These are phyloP conservation scores for Pseudomyrmex flavicornis DNA, from an alignment of 1,140 invertebrate genomes.

Conservation along the genomic window DNA sequence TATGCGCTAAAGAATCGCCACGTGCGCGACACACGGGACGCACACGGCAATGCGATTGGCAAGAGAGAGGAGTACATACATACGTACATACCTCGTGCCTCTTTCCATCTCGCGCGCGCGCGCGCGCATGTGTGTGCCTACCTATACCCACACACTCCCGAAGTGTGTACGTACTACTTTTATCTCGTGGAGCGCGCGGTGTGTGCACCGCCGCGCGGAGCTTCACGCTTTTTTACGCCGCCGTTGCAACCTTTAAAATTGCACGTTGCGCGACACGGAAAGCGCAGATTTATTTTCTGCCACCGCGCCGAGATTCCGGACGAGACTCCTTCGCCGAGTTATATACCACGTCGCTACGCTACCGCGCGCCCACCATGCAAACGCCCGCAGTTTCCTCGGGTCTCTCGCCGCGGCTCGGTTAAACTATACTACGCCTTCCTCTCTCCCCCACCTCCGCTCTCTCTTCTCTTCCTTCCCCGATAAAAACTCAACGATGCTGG, in stretches of 20 bases:
- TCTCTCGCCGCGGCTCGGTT: not conserved
- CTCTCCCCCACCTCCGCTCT: not conserved
- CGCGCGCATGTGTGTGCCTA: no score
- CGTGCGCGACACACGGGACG: conserved; percentile 32
- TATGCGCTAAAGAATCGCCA: conserved; percentile 30
- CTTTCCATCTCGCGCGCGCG: no score
- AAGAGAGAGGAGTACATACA: conserved; percentile 27
- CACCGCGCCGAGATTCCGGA: conserved; percentile 24
- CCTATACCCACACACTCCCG: not conserved
- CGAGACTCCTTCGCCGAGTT: conserved; percentile 33
- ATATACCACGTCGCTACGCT: conserved; percentile 31
- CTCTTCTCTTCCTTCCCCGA: not conserved
- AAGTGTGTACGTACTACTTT: conserved; percentile 51
- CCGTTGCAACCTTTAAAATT: conserved; percentile 72
- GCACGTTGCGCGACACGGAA: conserved; percentile 68
- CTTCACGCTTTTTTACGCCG: conserved; percentile 53
- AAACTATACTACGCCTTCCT: not conserved
- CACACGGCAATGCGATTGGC: conserved; percentile 27
- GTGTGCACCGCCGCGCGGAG: conserved; percentile 10
- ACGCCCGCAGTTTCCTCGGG: conserved; percentile 42
- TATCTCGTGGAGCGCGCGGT: conserved; percentile 51
- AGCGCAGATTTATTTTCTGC: conserved; percentile 73
- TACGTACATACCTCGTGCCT: not conserved
- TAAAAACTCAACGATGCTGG: conserved; percentile 35
- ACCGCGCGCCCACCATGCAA: conserved; percentile 14